These are phyloP conservation scores for Drosophila nr. perissopoda DNA, from an alignment of 2,888 invertebrate genomes.

Conservation along the genomic window DNA sequence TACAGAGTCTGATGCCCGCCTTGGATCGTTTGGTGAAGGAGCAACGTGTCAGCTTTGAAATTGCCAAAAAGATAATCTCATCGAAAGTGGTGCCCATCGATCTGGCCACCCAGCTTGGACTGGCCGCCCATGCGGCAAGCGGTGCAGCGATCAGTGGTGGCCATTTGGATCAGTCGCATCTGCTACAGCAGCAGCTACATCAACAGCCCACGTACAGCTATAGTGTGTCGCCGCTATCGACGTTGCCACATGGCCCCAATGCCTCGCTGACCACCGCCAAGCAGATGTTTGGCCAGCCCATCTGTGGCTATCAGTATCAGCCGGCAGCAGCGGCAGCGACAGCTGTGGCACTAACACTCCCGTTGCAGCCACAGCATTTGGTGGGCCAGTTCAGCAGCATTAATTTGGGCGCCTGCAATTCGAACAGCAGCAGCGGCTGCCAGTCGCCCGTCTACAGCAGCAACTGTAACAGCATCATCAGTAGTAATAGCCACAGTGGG, in stretches of 20 bases:
- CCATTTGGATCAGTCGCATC: constrained; percentile 65
- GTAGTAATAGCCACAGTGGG: constrained; percentile 75
- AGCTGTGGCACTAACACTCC: constrained; percentile 42
- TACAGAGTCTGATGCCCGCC: constrained; percentile 85
- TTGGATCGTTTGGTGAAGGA: constrained; percentile 85
- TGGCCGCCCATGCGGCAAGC: constrained; percentile 86
- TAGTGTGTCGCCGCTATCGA: constrained; percentile 83
- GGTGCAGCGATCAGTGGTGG: constrained; percentile 82
- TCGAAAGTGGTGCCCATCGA: constrained; percentile 86
- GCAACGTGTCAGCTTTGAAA: constrained; percentile 84
- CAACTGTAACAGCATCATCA: constrained; percentile 67
- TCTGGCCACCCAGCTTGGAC: constrained; percentile 86
- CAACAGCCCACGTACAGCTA: constrained; percentile 83
- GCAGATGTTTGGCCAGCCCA: constrained; percentile 72
- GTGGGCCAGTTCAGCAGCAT: constrained; percentile 81
- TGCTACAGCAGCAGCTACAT: constrained; percentile 70
- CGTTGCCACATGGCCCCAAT: constrained; percentile 67
- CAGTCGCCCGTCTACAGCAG: constrained; percentile 86
- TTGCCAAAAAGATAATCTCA: constrained; percentile 85
- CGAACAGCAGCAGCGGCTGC: constrained; percentile 82
- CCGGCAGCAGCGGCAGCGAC: constrained; percentile 15
- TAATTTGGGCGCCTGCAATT: constrained; percentile 66
- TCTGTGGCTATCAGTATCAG: constrained; percentile 67
- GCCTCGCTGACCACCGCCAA: constrained; percentile 68
- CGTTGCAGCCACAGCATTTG: constrained; percentile 59